A percentile compares a stretch with the other conserved stretches of the same genome.
These are phyloP conservation scores for Premnoplex brunnescens DNA, from an alignment of 2,797 vertebrate genomes.

Conservation along the genomic window DNA sequence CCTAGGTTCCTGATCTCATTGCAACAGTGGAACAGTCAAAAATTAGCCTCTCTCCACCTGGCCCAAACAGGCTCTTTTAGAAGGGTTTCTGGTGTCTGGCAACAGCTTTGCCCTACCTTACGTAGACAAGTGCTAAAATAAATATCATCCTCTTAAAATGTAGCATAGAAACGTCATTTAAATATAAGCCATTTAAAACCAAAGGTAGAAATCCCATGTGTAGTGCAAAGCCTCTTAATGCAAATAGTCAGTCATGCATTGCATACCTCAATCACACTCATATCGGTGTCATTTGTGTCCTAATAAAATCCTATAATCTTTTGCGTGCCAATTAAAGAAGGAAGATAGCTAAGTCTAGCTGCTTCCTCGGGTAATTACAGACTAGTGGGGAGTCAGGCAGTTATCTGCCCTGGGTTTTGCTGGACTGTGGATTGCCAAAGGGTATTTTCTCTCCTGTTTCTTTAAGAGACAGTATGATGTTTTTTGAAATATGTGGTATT, in stretches of 20 bases:
- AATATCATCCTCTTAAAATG: neutral
- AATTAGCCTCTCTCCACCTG: neutral
- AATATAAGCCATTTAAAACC: conserved; percentile 42
- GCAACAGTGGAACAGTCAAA: neutral
- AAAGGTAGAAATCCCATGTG: conserved; percentile 15
- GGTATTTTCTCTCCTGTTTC: neutral
- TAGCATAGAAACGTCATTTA: neutral
- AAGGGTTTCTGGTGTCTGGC: neutral
- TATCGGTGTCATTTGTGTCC: conserved; percentile 37
- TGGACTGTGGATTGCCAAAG: conserved; percentile 64
- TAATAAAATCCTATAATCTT: conserved; percentile 71
- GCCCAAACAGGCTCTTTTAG: neutral
- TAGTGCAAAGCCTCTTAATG: conserved; percentile 16
- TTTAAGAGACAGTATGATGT: neutral
- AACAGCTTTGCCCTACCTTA: neutral
- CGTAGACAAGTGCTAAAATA: neutral
- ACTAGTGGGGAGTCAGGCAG: conserved; percentile 87
- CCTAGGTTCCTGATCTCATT: neutral
- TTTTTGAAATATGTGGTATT: neutral
- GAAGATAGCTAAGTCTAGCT: conserved; percentile 32
- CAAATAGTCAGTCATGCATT: conserved; percentile 9
- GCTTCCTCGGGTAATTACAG: conserved; percentile 82
- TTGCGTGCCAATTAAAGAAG: conserved; percentile 51
- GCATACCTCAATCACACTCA: conserved; percentile 23
- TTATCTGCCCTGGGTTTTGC: conserved; percentile 71